These are phyloP conservation scores for Chaetophractus vellerosus DNA, from an alignment of 2,797 vertebrate genomes.

Conservation along the genomic window DNA sequence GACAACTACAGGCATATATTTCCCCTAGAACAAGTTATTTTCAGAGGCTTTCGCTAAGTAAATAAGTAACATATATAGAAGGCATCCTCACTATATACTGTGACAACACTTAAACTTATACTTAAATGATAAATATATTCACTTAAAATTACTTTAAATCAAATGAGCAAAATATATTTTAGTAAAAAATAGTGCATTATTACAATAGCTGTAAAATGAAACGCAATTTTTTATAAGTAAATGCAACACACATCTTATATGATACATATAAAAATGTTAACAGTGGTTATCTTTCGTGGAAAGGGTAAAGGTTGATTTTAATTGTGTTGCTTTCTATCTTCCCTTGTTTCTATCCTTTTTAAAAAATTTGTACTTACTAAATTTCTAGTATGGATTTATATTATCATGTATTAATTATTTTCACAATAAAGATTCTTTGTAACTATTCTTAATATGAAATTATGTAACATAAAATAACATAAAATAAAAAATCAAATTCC, in stretches of 20 bases:
- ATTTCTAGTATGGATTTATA: neutral
- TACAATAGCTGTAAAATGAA: neutral
- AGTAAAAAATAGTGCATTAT: neutral
- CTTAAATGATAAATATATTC: neutral
- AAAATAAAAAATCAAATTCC: neutral
- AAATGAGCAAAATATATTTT: neutral
- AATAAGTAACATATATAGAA: neutral
- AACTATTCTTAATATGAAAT: neutral
- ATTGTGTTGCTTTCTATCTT: neutral
- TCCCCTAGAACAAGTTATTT: neutral
- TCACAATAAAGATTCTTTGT: neutral
- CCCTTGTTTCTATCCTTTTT: neutral
- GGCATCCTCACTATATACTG: neutral
- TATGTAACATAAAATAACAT: neutral
- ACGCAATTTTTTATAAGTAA: neutral
- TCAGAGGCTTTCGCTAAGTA: neutral
- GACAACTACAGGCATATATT: neutral
- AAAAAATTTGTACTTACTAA: neutral
- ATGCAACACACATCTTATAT: neutral
- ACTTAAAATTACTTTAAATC: neutral
- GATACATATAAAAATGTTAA: neutral
- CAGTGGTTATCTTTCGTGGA: neutral
- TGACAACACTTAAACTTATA: neutral
- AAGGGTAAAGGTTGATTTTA: neutral
- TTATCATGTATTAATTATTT: neutral